These are phyloP conservation scores for Amyelois transitella DNA, from an alignment of 1,140 invertebrate genomes.

Conservation along the genomic window DNA sequence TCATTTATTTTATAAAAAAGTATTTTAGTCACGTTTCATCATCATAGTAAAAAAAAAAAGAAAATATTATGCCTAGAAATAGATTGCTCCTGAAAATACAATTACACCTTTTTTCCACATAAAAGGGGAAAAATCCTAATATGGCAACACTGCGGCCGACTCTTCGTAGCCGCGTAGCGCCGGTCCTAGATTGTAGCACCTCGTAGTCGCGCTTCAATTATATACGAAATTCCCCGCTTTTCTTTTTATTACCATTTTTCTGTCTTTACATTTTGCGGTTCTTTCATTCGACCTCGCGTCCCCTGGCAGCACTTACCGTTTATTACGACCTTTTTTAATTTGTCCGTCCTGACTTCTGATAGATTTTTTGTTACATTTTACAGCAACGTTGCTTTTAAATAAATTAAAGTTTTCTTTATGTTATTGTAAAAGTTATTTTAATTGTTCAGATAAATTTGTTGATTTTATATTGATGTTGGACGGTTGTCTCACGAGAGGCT, in stretches of 20 bases:
- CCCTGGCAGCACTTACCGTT: slow-evolving; percentile 29
- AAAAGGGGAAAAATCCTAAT: neutral
- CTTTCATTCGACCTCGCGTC: slow-evolving; percentile 21
- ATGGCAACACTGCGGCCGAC: neutral
- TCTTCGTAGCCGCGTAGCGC: neutral
- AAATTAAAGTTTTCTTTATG: neutral
- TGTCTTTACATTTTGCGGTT: slow-evolving; percentile 23
- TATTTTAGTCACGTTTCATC: no score
- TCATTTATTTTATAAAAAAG: no score
- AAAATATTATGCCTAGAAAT: no score
- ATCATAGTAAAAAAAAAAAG: no score
- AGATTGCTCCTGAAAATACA: neutral
- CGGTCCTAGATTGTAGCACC: neutral
- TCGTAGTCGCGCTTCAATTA: neutral
- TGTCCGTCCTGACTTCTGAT: slow-evolving; percentile 16
- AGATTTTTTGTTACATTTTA: slow-evolving; percentile 13
- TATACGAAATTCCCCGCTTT: slow-evolving; percentile 13
- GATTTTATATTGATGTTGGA: neutral
- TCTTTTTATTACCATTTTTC: slow-evolving; percentile 17
- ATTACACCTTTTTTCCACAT: neutral
- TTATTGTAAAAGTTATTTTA: neutral
- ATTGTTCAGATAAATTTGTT: neutral
- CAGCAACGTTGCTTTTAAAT: neutral
- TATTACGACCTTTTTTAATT: slow-evolving; percentile 35
- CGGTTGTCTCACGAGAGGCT: slow-evolving; percentile 18